phyloP scores from a whole-genome alignment of 2,113 vertebrate genomes.

The Osmerus eperlanus region DNA sequence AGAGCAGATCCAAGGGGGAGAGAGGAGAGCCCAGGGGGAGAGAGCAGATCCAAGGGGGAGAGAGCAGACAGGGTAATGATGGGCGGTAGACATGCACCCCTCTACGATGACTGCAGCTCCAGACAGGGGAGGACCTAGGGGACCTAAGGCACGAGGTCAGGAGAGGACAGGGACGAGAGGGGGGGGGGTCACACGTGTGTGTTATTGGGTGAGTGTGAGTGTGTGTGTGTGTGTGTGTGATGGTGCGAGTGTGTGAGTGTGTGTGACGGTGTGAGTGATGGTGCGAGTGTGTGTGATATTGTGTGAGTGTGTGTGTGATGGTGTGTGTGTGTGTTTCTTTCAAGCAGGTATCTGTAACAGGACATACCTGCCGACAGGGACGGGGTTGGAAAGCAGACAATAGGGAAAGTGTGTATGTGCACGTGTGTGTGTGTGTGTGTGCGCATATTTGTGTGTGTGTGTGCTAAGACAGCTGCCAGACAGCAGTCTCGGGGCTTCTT shows the following conservation, averaged over 20 bases:
- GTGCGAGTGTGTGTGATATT: not conserved
- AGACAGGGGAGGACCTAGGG: not conserved
- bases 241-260: not conserved
- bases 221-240: not conserved
- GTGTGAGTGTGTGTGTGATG: too few relatives aligned
- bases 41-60: not conserved
- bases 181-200: too few relatives aligned
- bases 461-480: not conserved
- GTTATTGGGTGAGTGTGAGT: too few relatives aligned
- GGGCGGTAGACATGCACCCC: not conserved
- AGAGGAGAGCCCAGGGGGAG: not conserved
- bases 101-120: not conserved
- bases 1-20: not conserved
- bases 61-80: not conserved
- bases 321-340: too few relatives aligned
- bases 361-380: too few relatives aligned
- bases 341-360: too few relatives aligned
- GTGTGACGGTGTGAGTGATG: not conserved
- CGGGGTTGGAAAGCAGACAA: too few relatives aligned
- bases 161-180: too few relatives aligned
- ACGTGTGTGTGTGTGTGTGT: not conserved
- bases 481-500: slow-evolving; percentile 56
- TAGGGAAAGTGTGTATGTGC: not conserved
- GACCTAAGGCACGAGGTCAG: too few relatives aligned
- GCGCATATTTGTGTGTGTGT: not conserved